Evolutionary conservation across 2,888 invertebrate genomes (phyloP).

Genomic region (Epinotia brunnichana): DNA sequence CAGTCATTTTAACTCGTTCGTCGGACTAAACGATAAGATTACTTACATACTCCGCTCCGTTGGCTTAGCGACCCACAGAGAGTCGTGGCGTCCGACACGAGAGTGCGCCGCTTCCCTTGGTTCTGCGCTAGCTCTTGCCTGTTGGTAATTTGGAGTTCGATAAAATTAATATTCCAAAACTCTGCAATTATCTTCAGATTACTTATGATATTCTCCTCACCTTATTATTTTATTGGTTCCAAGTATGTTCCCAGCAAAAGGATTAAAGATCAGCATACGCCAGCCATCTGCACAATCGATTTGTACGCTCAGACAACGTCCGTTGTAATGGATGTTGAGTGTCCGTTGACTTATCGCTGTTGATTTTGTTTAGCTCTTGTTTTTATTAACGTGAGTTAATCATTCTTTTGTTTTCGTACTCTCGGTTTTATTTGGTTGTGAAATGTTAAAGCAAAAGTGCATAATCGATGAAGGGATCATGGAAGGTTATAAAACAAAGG

Average conservation of each 20-base stretch:
- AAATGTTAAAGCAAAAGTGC: not conserved
- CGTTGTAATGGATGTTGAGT: constrained; percentile 65
- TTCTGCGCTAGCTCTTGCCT: too few species aligned
- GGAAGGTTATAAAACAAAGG: too few species aligned
- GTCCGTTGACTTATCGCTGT: constrained; percentile 65
- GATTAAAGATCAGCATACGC: constrained; percentile 46
- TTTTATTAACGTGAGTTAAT: constrained; percentile 25
- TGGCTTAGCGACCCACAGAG: too few species aligned
- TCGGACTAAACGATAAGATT: too few species aligned
- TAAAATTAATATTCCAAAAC: too few species aligned
- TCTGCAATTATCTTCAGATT: not conserved
- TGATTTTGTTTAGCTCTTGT: constrained; percentile 58
- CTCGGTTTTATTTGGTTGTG: constrained; percentile 18
- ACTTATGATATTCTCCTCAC: not conserved
- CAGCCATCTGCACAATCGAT: constrained; percentile 51
- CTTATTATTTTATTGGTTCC: constrained; percentile 15
- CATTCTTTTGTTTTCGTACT: constrained; percentile 28
- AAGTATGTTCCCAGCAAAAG: constrained; percentile 16
- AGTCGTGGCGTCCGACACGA: too few species aligned
- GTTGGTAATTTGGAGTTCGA: too few species aligned
- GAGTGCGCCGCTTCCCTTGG: too few species aligned
- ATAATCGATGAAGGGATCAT: not conserved
- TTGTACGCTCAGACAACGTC: constrained; percentile 64
- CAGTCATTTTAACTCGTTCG: too few species aligned
- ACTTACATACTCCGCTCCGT: too few species aligned